Base-by-base conservation (phyloP, 2,888 invertebrate species). In the Dicycla oo region DNA sequence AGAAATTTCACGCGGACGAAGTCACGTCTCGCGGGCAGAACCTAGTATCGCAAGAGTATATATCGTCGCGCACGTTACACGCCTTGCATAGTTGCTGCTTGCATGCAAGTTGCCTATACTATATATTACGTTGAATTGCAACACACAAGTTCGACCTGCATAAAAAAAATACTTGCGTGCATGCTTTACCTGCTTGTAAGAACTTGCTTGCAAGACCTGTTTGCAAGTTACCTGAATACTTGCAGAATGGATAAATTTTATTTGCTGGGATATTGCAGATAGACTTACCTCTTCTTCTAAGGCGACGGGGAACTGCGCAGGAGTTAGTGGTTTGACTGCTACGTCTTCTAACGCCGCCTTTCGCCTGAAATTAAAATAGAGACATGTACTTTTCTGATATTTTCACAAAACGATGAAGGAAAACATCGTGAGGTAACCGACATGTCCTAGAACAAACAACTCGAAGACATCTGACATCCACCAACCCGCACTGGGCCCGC, bases 241-340 rank as follows among this genome's bases (percentile, higher is more conserved):
- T 11, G 18, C 11, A 23, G 18, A 34, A 8, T 18, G 2, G 15
- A 34, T 11, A 23, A 18, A 0, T 40, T 5, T 30, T 13, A 0
- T 49, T 15, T n/a, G 1, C 3, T 30, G 0, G 1, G 30, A 26
- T 15, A 34, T 30, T 30, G 3, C 8, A 30, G 5, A 67, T 26
- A 15, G 5, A 93, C 97, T 96, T 91, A 98, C 98, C 97, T 98
- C 98, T 93, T 98, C 98, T 88, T 98, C 98, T 72, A 98, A 94
- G n/a, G 97, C 97, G 43, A 98, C 96, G 34, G 98, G 98, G 91
- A 99, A 99, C 92, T 98, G 98, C 38, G 85, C 85, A n/a, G 86
- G 86, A 18, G 97, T 97, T 67, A 99, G 97, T 13, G 98, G 98
- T 91, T 98, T 98, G 45, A 99, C 98, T n/a, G 99, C 98, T 78